Evolutionary conservation across 1,140 invertebrate genomes (phyloP), one percentile per base, ranked within the genome.

Genomic region (Drosophila equinoxialis): DNA sequence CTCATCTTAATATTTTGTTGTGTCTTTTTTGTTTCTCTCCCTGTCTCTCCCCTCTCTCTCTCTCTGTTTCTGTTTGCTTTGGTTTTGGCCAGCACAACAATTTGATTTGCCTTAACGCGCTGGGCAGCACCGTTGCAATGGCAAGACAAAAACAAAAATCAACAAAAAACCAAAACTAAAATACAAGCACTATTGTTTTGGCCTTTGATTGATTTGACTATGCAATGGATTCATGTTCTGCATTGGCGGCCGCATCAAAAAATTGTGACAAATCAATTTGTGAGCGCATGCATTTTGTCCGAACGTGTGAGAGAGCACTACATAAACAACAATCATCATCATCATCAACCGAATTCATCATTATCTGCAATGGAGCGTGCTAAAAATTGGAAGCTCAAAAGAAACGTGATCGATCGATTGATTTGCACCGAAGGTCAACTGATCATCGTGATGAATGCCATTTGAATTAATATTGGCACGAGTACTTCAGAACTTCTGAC

Each of bases 251-350:
- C 68, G 64, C 68, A 65, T 67, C 68, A 17, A 51, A 51, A 65
- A 68, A 72, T 81, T 81, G 79, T 81, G 78, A 81, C 79, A 81
- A 81, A 81, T 81, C 79, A 81, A 81, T 81, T 81, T 81, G 79
- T 66, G 58, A 68, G 69, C 74, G 79, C 79, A 70, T 26, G 68
- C 48, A 70, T 57, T 68, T 65, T 23, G 48, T 55, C 67, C 55
- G 14, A 20, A 65, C 45, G 45, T 51, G 45, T 48, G 30, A 30
- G 45, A 48, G 45, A 48, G 45, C 45, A 48, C 17, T 3, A 17
- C 14, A 45, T 45, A 6, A 17, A 45, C 14, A 2, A 45, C 20
- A 23, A 23, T 45, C 14, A 17, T 17, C 14, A 20, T 48, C 7
- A 48, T 48, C 14, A 48, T 48, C 0, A 42, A 1, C 10, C 35